Percentiles rank a stretch among this genome's conserved stretches.
These are phyloP conservation scores for Hemibagrus guttatus DNA, from an alignment of 2,797 vertebrate species.

Conservation along the genomic window DNA sequence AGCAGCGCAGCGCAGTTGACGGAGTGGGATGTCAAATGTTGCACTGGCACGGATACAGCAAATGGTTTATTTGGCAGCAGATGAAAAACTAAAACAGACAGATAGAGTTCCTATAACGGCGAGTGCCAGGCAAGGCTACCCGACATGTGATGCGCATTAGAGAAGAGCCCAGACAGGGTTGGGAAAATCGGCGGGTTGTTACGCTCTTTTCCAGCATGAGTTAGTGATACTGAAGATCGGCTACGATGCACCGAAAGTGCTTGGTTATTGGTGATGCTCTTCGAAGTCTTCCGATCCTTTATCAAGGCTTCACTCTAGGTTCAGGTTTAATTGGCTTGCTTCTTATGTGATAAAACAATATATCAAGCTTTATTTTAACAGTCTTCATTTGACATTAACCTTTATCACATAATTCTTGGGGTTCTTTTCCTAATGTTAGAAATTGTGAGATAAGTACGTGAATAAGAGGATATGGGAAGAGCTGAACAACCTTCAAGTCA, in stretches of 20 bases:
- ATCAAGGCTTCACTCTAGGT: slow-evolving; percentile 13
- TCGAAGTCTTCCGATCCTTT: slow-evolving; percentile 15
- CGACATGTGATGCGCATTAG: slow-evolving; percentile 71
- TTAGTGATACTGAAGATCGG: background rate
- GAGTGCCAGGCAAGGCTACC: slow-evolving; percentile 68
- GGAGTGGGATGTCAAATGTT: slow-evolving; percentile 60
- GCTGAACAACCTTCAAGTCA: slow-evolving; percentile 15
- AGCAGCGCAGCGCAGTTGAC: slow-evolving; percentile 61
- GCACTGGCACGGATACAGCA: slow-evolving; percentile 67
- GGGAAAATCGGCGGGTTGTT: slow-evolving; percentile 37
- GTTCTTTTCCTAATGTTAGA: background rate
- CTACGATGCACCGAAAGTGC: background rate
- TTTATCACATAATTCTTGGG: background rate
- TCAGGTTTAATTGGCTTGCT: slow-evolving; percentile 7
- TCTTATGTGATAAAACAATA: slow-evolving; percentile 10
- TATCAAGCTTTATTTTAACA: slow-evolving; percentile 21
- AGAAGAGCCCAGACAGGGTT: slow-evolving; percentile 60
- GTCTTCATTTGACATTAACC: slow-evolving; percentile 1
- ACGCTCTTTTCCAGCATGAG: background rate
- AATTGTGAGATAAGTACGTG: background rate
- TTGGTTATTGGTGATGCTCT: background rate
- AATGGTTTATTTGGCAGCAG: slow-evolving; percentile 69
- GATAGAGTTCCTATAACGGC: slow-evolving; percentile 73
- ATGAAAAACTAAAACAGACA: slow-evolving; percentile 64
- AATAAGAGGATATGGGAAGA: slow-evolving; percentile 22